Percentiles rank a stretch among this genome's conserved stretches.
Conservation (phyloP, 2,888 invertebrate genomes). For the Athripsodes cinereus region DNA sequence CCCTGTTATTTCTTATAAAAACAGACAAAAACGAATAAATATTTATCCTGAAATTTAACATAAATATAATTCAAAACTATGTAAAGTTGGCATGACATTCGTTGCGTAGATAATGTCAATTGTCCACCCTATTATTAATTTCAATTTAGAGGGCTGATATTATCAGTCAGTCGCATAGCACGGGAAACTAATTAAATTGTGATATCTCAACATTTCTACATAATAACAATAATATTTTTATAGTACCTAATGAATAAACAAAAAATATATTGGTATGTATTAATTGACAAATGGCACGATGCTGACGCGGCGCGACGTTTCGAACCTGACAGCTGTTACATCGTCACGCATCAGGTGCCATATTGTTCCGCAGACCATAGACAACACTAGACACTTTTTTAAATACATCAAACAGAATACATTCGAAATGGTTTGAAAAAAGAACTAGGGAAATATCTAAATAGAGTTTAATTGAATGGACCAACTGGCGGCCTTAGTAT, state of each 20-base stretch:
- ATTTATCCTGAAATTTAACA: too few species aligned
- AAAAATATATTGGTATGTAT: background rate
- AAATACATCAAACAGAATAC: background rate
- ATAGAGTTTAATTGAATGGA: background rate
- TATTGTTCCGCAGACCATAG: background rate
- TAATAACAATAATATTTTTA: background rate
- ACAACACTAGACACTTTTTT: background rate
- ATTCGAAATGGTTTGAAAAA: background rate
- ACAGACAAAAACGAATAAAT: too few species aligned
- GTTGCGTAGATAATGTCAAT: too few species aligned
- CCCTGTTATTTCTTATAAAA: too few species aligned
- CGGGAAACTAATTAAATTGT: background rate
- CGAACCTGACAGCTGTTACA: constrained; percentile 4
- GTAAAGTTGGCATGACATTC: too few species aligned
- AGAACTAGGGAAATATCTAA: background rate
- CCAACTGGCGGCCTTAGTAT: background rate
- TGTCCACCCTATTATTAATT: too few species aligned
- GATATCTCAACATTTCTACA: background rate
- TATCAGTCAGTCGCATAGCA: background rate
- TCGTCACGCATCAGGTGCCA: constrained; percentile 14
- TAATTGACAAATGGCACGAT: background rate
- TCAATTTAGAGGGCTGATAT: background rate
- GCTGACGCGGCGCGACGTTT: background rate
- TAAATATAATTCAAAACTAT: too few species aligned
- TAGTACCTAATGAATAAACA: background rate